Conservation (phyloP, 1,140 invertebrate species). For the Tribolium madens region DNA sequence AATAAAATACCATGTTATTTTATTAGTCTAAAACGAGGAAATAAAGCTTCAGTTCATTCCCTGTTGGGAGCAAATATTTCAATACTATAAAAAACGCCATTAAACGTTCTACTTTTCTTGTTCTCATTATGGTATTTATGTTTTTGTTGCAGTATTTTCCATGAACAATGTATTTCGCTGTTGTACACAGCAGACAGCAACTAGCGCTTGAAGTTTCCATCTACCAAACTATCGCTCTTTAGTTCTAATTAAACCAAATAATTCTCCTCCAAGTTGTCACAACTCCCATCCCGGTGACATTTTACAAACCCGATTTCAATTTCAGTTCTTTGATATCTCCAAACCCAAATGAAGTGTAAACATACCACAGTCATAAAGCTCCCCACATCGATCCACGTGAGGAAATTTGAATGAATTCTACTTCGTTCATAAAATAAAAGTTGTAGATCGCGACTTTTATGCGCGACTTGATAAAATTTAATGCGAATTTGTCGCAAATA, state of each 20-base stretch:
- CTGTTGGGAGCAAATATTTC: no score
- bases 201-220: background rate
- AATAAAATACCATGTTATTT: no score
- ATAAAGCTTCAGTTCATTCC: no score
- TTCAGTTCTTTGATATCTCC: background rate
- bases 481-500: conserved; percentile 13
- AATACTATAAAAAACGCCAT: no score
- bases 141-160: no score
- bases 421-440: conserved; percentile 16
- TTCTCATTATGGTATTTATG: no score
- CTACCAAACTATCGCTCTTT: conserved; percentile 3
- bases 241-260: conserved; percentile 6
- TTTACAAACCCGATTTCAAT: background rate
- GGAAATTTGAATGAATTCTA: conserved; percentile 28
- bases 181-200: no score
- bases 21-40: no score
- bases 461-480: conserved; percentile 24
- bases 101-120: no score
- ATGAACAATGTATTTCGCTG: no score
- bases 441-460: conserved; percentile 15
- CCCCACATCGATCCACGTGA: background rate
- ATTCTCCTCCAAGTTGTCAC: background rate
- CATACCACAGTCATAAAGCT: background rate
- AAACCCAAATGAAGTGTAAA: background rate
- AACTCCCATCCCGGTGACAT: background rate